A percentile compares a stretch with the other conserved stretches of the same genome.
Evolutionary conservation across 2,113 vertebrate genomes (phyloP).

Genomic region (Stigmatopora nigra): DNA sequence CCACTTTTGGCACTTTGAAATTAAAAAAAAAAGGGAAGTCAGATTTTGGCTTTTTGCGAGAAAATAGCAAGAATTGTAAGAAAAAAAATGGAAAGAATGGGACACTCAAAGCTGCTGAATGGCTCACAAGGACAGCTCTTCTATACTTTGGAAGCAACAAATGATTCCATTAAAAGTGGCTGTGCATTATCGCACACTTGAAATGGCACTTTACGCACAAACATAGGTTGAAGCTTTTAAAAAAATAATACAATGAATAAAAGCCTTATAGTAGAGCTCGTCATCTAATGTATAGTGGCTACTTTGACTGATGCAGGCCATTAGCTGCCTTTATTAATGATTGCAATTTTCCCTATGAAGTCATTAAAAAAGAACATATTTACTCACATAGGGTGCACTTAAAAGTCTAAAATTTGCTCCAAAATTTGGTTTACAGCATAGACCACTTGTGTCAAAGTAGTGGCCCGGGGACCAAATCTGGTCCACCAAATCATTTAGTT

Average conservation of each 20-base stretch:
- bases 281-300: conserved; percentile 14
- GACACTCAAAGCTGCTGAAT: not conserved
- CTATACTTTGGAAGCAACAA: not conserved
- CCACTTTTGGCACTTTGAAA: too few species aligned
- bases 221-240: not conserved
- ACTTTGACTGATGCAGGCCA: conserved; percentile 16
- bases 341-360: too few species aligned
- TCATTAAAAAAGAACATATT: too few species aligned
- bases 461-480: too few species aligned
- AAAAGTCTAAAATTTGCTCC: too few species aligned
- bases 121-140: conserved; percentile 2
- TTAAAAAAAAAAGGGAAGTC: not conserved
- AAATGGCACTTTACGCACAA: not conserved
- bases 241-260: not conserved
- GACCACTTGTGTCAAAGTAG: too few species aligned
- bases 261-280: not conserved
- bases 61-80: not conserved
- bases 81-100: not conserved
- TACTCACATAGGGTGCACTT: too few species aligned
- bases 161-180: not conserved
- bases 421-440: too few species aligned
- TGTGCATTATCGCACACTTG: not conserved
- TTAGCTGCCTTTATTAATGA: too few species aligned
- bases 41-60: not conserved
- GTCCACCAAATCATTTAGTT: too few species aligned